Conservation (phyloP, 2,888 invertebrate genomes). For the Thysanoteuthis rhombus region DNA sequence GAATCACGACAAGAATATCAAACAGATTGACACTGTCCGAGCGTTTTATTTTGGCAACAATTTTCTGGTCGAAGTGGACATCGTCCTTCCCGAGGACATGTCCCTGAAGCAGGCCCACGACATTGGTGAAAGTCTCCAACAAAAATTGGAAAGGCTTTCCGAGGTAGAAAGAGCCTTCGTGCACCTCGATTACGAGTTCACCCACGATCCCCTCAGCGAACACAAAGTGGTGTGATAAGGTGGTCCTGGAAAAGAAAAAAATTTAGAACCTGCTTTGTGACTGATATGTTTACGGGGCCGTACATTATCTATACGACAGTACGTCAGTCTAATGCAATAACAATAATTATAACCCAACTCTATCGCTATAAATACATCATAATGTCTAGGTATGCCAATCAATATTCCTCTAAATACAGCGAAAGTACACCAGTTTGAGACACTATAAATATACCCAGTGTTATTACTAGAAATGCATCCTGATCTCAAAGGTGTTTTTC, state of each 20-base stretch:
- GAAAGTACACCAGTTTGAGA: no score
- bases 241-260: background rate
- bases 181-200: conserved; percentile 70
- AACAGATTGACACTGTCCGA: conserved; percentile 69
- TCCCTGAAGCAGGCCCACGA: conserved; percentile 68
- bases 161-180: conserved; percentile 71
- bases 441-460: no score
- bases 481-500: no score
- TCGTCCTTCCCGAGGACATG: conserved; percentile 69
- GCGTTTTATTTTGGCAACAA: conserved; percentile 71
- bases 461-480: no score
- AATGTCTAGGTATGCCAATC: no score
- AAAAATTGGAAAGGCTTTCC: conserved; percentile 68
- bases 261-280: no score
- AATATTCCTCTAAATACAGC: no score
- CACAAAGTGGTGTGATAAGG: conserved; percentile 67
- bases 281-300: no score
- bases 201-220: conserved; percentile 67
- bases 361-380: no score
- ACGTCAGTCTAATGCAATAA: no score
- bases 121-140: conserved; percentile 70
- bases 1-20: conserved; percentile 62
- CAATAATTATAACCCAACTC: no score
- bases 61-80: conserved; percentile 68
- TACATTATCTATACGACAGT: no score